Percentiles rank a stretch among this genome's conserved stretches.
These are phyloP conservation scores for Patagioenas fasciata DNA, from an alignment of 2,113 vertebrate species.

Conservation along the genomic window DNA sequence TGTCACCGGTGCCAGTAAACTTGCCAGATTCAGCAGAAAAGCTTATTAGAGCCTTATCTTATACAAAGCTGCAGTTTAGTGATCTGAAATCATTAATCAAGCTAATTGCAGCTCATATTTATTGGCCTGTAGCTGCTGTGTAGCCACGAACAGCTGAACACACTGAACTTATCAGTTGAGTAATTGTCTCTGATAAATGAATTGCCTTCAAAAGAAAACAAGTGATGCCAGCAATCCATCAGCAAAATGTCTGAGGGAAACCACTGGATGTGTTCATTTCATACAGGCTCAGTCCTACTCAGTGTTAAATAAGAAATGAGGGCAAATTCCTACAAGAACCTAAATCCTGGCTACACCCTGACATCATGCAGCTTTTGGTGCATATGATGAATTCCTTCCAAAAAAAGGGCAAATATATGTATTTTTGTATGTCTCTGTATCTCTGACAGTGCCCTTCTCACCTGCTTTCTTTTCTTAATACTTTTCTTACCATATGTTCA, in stretches of 20 bases:
- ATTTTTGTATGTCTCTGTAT: background rate
- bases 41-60: conserved; percentile 52
- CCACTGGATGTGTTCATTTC: background rate
- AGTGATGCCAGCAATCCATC: conserved; percentile 46
- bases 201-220: conserved; percentile 56
- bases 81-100: conserved; percentile 71
- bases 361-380: background rate
- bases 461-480: background rate
- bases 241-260: conserved; percentile 10
- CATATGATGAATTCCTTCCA: background rate
- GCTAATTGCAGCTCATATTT: conserved; percentile 51
- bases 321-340: background rate
- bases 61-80: conserved; percentile 43
- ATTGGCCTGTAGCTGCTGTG: conserved; percentile 30
- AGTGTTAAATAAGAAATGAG: background rate
- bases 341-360: background rate
- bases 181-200: conserved; percentile 65
- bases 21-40: conserved; percentile 5
- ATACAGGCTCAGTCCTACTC: background rate
- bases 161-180: conserved; percentile 62
- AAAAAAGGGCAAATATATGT: background rate
- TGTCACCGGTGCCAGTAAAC: background rate
- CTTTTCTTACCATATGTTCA: background rate
- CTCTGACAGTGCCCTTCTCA: background rate
- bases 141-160: conserved; percentile 51